Base-by-base conservation (phyloP, 2,113 vertebrate genomes). In the Callaeas wilsoni region DNA sequence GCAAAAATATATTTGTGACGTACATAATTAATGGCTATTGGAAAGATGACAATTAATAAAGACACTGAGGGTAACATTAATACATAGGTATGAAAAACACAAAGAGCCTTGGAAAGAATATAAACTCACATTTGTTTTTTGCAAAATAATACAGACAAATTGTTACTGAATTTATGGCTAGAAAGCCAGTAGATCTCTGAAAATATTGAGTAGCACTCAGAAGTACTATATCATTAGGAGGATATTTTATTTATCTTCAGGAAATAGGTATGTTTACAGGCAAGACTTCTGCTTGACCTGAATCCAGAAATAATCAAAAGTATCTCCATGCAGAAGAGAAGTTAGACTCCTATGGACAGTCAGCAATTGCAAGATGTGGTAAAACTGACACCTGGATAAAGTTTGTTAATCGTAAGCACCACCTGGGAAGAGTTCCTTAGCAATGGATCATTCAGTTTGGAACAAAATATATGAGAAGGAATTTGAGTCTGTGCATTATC, bases 301-400 rank as follows among this genome's bases (percentile, higher is more conserved):
- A 39, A 74, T 42, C 14, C 14, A 55, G 26, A 19, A 78, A 50
- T 22, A 65, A 60, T 46, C 44, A 26, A 42, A 82, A 73, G 11
- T 21, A 52, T 27, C 30, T 68, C n/a, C 29, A 16, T 25, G 33
- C 15, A 37, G 41, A 90, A 73, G 29, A 68, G 53, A 88, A 64
- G 8, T 41, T 35, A 41, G 22, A 47, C 27, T 81, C 25, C 0
- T 0, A 12, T 18, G 15, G 16, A 32, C 49, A 91, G 25, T 12
- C 49, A 83, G 47, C 13, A 50, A 35, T 26, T 71, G 25, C n/a
- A 73, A 56, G 41, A 52, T 49, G 8, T 37, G 13, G 6, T 64
- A 89, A 84, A 79, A 81, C 4, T 21, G 29, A 39, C 41, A 78
- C 27, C 13, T 82, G 63, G 25, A 64, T 68, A 29, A 84, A 76